Evolutionary conservation across 2,888 invertebrate genomes (phyloP), one percentile per base, ranked within the genome.

Genomic region (Morpho deidamia): DNA sequence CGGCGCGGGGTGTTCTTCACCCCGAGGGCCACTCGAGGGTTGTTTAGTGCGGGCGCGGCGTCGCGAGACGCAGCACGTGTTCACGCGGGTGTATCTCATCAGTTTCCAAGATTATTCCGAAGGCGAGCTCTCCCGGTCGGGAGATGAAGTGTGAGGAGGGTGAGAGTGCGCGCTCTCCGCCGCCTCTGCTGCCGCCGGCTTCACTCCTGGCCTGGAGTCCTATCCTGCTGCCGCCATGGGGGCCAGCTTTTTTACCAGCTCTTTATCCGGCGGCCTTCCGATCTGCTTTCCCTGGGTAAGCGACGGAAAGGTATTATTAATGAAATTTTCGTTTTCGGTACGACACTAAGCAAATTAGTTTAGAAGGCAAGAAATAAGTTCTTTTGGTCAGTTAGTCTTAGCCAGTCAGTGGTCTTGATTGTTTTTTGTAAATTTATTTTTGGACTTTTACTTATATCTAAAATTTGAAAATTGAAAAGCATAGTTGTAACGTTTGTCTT

Each of bases 181-280:
- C 87, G 60, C 74, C 70, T 70, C 80, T 84, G 70, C 78, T 86
- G 70, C 91, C 91, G 59, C 90, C 91, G 53, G 90, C 92, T n/a
- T 93, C 94, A 53, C 90, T 94, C 74, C 80, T 94, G 74, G 93
- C 93, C 11, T 94, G 94, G 94, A 94, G 94, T 69, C 95, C 95
- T 43, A 92, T 94, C 59, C 79, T 95, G 69, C 82, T 95, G 76
- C 93, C 93, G 66, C 94, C 94, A 14, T 95, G 94, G 94, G 94
- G 93, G 51, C 94, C 94, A 65, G 93, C 94, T 39, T 89, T 94
- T 59, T 72, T 94, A 64, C 94, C 94, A 61, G 93, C 93, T 60
- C 93, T 93, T 74, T 95, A 93, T 83, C 94, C 93, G 70, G 93
- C 94, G 58, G 93, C 94, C 42, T 90, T 94, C 64, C 88, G 94